These are phyloP conservation scores for Masticophis lateralis DNA, from an alignment of 2,797 vertebrate genomes.

Conservation along the genomic window DNA sequence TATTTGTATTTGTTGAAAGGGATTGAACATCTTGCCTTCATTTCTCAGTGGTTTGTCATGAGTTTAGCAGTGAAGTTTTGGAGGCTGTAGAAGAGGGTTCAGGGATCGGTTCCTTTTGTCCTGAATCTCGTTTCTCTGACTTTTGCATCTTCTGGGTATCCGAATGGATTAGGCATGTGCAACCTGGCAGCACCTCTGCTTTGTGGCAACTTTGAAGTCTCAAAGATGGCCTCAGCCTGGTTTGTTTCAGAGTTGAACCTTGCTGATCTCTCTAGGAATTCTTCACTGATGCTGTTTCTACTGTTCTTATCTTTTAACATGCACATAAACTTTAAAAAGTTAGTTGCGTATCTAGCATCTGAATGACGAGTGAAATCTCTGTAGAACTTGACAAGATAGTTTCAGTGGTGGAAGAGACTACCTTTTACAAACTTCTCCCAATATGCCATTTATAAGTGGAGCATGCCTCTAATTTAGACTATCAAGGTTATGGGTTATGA, in stretches of 20 bases:
- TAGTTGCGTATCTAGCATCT: background rate
- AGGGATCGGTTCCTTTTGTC: background rate
- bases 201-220: too few relatives aligned
- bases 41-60: background rate
- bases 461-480: conserved; percentile 52
- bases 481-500: conserved; percentile 41
- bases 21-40: background rate
- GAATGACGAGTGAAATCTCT: background rate
- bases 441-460: conserved; percentile 13
- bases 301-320: background rate
- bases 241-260: too few relatives aligned
- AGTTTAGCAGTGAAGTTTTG: background rate
- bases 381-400: background rate
- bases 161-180: background rate
- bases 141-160: background rate
- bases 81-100: background rate
- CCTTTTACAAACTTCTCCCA: background rate
- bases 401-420: background rate
- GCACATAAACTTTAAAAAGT: background rate
- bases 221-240: too few relatives aligned
- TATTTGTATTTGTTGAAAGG: background rate
- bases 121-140: background rate
- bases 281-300: background rate
- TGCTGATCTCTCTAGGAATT: background rate
- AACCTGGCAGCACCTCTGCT: too few relatives aligned